Evolutionary conservation across 2,888 invertebrate genomes (phyloP).

Genomic region (Mythimna vitellina): DNA sequence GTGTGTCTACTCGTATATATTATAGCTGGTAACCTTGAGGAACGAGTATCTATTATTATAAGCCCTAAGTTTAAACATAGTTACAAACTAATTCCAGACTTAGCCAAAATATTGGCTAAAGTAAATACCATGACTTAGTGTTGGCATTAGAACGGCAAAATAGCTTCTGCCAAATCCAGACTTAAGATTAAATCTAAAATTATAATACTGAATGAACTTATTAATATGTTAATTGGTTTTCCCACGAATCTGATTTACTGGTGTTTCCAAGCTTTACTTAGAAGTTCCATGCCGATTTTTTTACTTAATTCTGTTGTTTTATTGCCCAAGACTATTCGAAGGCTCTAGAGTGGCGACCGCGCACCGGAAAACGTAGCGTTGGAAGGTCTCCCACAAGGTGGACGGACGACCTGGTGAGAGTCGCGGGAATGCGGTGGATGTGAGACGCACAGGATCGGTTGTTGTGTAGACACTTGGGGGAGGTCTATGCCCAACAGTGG

Average conservation of each 20-base stretch:
- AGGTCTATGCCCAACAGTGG: no score
- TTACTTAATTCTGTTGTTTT: neutral
- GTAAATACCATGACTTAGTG: slow-evolving; percentile 22
- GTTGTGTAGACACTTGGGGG: no score
- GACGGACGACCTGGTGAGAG: no score
- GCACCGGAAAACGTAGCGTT: no score
- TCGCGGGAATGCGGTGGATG: no score
- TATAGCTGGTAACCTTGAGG: neutral
- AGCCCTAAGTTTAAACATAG: neutral
- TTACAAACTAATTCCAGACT: slow-evolving; percentile 6
- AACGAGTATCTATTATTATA: neutral
- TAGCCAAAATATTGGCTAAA: slow-evolving; percentile 7
- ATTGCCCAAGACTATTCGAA: no score
- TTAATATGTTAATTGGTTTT: slow-evolving; percentile 5
- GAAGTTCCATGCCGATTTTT: neutral
- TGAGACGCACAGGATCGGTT: no score
- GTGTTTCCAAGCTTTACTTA: no score
- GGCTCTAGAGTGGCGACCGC: no score
- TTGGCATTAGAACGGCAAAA: slow-evolving; percentile 3
- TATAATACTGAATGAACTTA: neutral
- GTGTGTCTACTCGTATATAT: no score
- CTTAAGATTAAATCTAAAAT: slow-evolving; percentile 11
- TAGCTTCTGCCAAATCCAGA: slow-evolving; percentile 13
- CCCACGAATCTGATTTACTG: neutral
- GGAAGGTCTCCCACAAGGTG: no score